phyloP scores from a whole-genome alignment of 2,888 invertebrate species.

The Plebejus anna region DNA sequence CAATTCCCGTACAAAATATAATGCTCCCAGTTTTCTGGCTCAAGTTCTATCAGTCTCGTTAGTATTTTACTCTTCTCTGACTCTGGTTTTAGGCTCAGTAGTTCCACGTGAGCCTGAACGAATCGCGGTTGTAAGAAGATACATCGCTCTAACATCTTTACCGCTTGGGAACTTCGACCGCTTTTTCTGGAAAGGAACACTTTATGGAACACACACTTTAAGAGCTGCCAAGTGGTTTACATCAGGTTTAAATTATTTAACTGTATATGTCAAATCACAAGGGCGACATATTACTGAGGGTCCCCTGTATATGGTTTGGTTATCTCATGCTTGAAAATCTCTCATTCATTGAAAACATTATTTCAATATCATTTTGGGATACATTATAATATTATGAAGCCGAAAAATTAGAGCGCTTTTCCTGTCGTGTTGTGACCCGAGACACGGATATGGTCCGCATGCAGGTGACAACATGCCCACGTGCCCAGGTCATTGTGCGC shows the following conservation, averaged over 20 bases:
- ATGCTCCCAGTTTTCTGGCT: conserved; percentile 85
- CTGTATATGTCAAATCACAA: neutral
- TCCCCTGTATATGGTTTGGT: too few species aligned
- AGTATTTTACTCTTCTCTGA: conserved; percentile 79
- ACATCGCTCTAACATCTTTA: conserved; percentile 84
- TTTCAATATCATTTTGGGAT: too few species aligned
- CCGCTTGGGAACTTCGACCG: conserved; percentile 82
- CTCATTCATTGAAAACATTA: too few species aligned
- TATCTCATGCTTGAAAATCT: too few species aligned
- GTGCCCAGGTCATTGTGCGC: conserved; percentile 94
- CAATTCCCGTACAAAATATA: conserved; percentile 86
- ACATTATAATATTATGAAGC: too few species aligned
- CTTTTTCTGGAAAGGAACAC: conserved; percentile 75
- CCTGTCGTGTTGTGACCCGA: too few species aligned
- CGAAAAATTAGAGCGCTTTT: too few species aligned
- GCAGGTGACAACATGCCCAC: conserved; percentile 48
- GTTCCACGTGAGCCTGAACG: conserved; percentile 84
- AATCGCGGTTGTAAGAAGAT: conserved; percentile 83
- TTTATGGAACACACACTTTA: neutral
- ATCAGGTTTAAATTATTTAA: too few species aligned
- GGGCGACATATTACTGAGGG: too few species aligned
- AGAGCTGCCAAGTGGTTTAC: neutral
- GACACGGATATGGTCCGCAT: too few species aligned
- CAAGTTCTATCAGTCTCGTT: conserved; percentile 81
- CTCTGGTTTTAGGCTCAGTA: conserved; percentile 81